Evolutionary conservation across 2,888 invertebrate genomes (phyloP).

Genomic region (Euplexia lucipara): DNA sequence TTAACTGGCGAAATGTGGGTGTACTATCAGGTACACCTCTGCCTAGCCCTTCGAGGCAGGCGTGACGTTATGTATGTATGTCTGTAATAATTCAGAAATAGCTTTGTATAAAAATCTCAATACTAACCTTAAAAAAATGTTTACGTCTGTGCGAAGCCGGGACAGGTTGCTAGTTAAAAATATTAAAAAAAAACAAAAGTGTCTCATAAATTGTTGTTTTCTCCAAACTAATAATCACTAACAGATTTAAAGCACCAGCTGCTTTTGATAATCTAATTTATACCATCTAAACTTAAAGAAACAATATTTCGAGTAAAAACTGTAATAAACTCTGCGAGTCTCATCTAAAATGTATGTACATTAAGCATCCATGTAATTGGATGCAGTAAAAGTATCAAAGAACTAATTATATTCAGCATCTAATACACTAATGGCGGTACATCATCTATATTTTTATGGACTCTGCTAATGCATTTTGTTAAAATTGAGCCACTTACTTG

Average conservation of each 20-base stretch:
- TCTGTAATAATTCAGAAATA: no score
- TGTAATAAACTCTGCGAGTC: conserved; percentile 39
- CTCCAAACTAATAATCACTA: neutral
- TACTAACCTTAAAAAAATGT: no score
- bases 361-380: conserved; percentile 46
- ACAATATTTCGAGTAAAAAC: conserved; percentile 21
- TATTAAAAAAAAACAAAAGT: neutral
- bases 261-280: conserved; percentile 29
- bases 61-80: no score
- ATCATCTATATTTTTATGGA: conserved; percentile 30
- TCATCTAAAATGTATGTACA: conserved; percentile 54
- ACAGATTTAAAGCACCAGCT: conserved; percentile 19
- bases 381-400: conserved; percentile 38
- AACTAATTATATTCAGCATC: conserved; percentile 49
- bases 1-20: no score
- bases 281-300: conserved; percentile 13
- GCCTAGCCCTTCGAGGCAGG: no score
- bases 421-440: conserved; percentile 26
- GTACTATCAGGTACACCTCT: no score
- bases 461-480: conserved; percentile 24
- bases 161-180: no score
- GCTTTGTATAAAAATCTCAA: no score
- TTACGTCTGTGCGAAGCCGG: no score
- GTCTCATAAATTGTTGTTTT: neutral
- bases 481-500: conserved; percentile 14